Base-by-base conservation (phyloP, 2,797 vertebrate species). In the Alfaro cultratus region DNA sequence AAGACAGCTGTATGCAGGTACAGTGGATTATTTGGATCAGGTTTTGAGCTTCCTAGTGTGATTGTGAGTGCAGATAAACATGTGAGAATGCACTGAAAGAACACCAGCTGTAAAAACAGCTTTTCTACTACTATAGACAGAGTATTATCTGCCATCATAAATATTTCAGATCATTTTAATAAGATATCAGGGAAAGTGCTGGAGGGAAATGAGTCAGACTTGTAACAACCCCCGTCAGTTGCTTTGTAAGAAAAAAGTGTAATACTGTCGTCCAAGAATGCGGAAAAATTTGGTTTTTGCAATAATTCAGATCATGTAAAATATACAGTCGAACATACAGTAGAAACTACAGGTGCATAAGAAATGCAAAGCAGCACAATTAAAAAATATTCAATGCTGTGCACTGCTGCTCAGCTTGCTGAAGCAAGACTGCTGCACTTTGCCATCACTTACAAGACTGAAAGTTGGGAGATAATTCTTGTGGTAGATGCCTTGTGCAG, bases 51-150 rank as follows among this genome's bases (percentile, higher is more conserved):
- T 79, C 64, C 2, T 31, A 34, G 31, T 60, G 29, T 0, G 43
- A 86, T 75, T 53, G 11, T 60, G 1, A 78, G 39, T 23, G 26
- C 68, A 83, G 75, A 83, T 39, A 87, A 85, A 60, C 29, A 55
- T 2, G 23, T 41, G 34, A 68, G 7, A 13, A 15, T 74, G 21
- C 67, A 55, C 41, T 57, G 57, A 36, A 31, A 55, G 72, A 82
- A n/a, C 75, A 75, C 47, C 41, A 51, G 51, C 72, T 78, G 47
- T 60, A 79, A 83, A 60, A 74, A 0, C 34, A 71, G 45, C 31
- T 67, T 29, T 71, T 16, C 29, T 4, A 68, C 39, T 34, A 3
- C 45, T 72, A n/a, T 34, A 34, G 23, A 43, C 53, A 21, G 36
- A 29, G 12, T n/a, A 41, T 51, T 43, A 74, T 36, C 26, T 64